Conservation (phyloP, 1,140 invertebrate genomes). For the Stegodyphus dumicola region DNA sequence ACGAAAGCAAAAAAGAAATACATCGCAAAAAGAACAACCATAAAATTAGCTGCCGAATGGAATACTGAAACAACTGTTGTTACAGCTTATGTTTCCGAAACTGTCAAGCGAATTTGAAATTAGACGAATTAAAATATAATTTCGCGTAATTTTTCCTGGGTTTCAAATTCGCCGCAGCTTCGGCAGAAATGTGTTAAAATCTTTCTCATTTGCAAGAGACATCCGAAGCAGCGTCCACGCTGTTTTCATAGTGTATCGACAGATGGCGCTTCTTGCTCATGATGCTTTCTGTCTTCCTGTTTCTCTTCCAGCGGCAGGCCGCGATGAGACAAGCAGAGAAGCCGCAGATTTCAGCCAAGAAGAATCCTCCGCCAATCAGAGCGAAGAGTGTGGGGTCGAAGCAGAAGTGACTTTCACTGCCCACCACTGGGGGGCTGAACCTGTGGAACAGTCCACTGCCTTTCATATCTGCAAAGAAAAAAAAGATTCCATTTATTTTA, state of each 20-base stretch:
- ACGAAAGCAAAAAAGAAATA: too few species aligned
- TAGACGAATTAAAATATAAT: too few species aligned
- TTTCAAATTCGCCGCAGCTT: not conserved
- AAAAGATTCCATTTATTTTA: not conserved
- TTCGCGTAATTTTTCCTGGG: too few species aligned
- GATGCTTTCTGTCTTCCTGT: constrained; percentile 2
- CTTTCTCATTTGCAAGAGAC: not conserved
- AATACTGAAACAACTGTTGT: too few species aligned
- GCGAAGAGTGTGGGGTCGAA: constrained; percentile 52
- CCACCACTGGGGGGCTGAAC: not conserved
- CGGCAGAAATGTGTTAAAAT: not conserved
- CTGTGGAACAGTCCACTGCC: constrained; percentile 21
- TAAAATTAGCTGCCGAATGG: too few species aligned
- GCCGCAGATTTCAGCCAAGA: constrained; percentile 40
- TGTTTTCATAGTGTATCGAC: constrained; percentile 55
- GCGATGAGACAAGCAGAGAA: constrained; percentile 46
- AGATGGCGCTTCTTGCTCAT: constrained; percentile 39
- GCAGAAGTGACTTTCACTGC: constrained; percentile 35
- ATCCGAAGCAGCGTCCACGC: not conserved
- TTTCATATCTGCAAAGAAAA: constrained; percentile 35
- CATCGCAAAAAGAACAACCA: too few species aligned
- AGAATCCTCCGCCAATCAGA: constrained; percentile 33
- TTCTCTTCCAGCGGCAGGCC: constrained; percentile 20
- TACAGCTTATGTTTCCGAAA: too few species aligned
- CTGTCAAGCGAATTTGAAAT: too few species aligned